A percentile compares a stretch with the other conserved stretches of the same genome.
Evolutionary conservation across 2,888 invertebrate species (phyloP).

Genomic region (Drosophila testacea): DNA sequence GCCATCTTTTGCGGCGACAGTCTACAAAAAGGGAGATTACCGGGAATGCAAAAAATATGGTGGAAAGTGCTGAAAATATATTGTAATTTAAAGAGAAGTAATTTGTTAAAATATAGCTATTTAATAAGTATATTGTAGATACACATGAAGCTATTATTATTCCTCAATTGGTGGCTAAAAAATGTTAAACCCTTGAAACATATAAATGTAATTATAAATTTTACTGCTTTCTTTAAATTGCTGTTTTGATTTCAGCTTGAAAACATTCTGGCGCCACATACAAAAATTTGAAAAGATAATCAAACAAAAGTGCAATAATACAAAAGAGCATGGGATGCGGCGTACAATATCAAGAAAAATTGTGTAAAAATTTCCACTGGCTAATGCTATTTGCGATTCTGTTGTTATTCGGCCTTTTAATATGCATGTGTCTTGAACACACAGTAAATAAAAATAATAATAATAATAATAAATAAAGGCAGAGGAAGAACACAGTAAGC

Average conservation of each 20-base stretch:
- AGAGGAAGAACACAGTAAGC: conserved; percentile 11
- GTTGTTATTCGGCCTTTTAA: conserved; percentile 29
- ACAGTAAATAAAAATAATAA: conserved; percentile 24
- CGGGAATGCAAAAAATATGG: background rate
- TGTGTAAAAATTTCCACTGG: conserved; percentile 56
- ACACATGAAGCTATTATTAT: too few species aligned
- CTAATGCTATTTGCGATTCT: conserved; percentile 36
- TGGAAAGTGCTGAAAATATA: background rate
- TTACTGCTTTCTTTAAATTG: background rate
- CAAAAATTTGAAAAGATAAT: background rate
- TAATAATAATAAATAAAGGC: conserved; percentile 32
- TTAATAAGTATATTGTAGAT: too few species aligned
- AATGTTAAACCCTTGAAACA: too few species aligned
- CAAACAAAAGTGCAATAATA: conserved; percentile 4
- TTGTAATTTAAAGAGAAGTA: background rate
- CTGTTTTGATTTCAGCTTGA: background rate
- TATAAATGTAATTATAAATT: too few species aligned
- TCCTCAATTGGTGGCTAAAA: too few species aligned
- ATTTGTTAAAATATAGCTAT: too few species aligned
- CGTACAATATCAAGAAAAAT: conserved; percentile 15
- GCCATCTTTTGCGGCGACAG: conserved; percentile 13
- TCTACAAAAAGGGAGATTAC: background rate
- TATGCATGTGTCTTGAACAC: conserved; percentile 34
- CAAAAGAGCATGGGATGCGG: background rate
- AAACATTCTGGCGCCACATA: background rate